Base-by-base conservation (phyloP, 1,140 invertebrate species). In the Littorina saxatilis region DNA sequence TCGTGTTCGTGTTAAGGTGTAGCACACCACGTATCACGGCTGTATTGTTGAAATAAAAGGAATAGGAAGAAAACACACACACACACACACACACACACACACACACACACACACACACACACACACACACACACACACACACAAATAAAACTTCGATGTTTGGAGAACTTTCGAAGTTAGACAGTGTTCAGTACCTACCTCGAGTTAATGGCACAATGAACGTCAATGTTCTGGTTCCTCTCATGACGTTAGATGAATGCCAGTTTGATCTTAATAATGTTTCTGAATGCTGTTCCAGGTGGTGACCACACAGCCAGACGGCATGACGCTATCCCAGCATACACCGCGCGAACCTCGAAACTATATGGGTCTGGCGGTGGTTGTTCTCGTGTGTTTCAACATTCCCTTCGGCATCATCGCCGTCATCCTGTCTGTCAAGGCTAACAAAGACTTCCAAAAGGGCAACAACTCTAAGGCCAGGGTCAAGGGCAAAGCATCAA, bases 351-450 rank as follows among this genome's bases (percentile, higher is more conserved):
- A 77, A 61, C 79, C 82, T 0, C 63, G 81, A 20, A 83, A 81
- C 68, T 83, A 85, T 58, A 83, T 85, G 74, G 84, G 84, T 1
- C 61, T 85, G 58, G 84, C 84, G 0, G 84, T 85, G 9, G 84
- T 85, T 23, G 84, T 83, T 17, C 79, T 83, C 5, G 68, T 85
- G 20, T 85, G 84, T 47, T 85, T 85, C 50, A 85, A 85, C 66
- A 75, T 79, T 52, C 82, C 81, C 32, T 75, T 85, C 37, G 84
- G 84, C 17, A 75, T 85, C 50, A 50, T 85, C 13, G 82, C 84
- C 43, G 79, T 83, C 13, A 73, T 83, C 11, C 68, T 85, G 23
- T 85, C 84, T 1, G 70, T 85, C 17, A 83, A 82, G 68, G 81
- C 84, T 23, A 82, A 83, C 55, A 66, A 79, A 23, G 84, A 83